These are phyloP conservation scores for Sussaba pulchella DNA, from an alignment of 2,888 invertebrate species.

Conservation along the genomic window DNA sequence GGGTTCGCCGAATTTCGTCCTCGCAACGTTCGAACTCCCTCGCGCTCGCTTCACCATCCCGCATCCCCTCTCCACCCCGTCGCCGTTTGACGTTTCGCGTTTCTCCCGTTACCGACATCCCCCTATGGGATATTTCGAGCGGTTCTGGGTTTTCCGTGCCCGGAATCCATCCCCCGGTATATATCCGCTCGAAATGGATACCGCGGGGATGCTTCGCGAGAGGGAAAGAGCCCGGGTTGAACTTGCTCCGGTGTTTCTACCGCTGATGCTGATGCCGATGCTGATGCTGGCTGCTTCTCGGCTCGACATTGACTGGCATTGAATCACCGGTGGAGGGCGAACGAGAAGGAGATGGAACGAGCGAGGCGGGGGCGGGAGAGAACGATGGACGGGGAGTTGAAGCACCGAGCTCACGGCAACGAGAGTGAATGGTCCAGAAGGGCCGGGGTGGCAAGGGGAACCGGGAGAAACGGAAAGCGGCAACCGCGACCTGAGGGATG, in stretches of 20 bases:
- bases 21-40: conserved; percentile 20
- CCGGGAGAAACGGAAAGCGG: conserved; percentile 17
- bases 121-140: conserved; percentile 69
- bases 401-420: conserved; percentile 26
- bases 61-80: conserved; percentile 32
- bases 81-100: conserved; percentile 72
- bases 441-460: conserved; percentile 7
- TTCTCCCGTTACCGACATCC: conserved; percentile 72
- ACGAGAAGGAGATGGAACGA: neutral
- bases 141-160: conserved; percentile 68
- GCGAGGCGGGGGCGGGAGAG: conserved; percentile 7
- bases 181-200: conserved; percentile 71
- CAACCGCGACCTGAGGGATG: conserved; percentile 8
- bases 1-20: conserved; percentile 43
- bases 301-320: conserved; percentile 22
- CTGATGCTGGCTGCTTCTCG: conserved; percentile 41
- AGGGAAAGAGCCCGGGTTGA: conserved; percentile 28
- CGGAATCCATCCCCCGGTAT: conserved; percentile 68
- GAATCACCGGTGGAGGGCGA: neutral
- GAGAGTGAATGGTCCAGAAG: conserved; percentile 44
- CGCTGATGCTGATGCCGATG: neutral
- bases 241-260: conserved; percentile 47
- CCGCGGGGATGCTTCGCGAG: conserved; percentile 55
- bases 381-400: neutral
- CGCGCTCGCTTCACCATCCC: conserved; percentile 13